A percentile compares a stretch with the other conserved stretches of the same genome.
Evolutionary conservation across 2,113 vertebrate species (phyloP).

Genomic region (Natator depressus): DNA sequence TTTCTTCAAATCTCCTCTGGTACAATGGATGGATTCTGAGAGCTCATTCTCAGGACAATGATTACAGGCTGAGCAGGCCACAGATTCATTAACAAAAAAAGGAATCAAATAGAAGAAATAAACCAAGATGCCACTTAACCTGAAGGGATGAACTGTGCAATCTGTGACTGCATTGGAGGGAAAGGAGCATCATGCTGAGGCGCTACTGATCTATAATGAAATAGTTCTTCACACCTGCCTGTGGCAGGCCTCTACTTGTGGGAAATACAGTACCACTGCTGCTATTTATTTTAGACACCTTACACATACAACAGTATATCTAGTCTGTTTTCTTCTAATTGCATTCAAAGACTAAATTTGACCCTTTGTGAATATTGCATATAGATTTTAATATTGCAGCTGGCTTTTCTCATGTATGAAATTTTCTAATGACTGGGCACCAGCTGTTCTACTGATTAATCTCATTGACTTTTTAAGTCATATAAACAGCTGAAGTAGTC

Average conservation of each 20-base stretch:
- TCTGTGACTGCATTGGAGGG: accelerated
- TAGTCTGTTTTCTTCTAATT: conserved; percentile 9
- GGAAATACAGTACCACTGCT: background rate
- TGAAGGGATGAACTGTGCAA: background rate
- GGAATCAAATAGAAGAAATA: background rate
- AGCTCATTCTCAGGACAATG: background rate
- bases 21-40: background rate
- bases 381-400: conserved; percentile 23
- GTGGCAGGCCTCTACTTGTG: background rate
- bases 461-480: background rate
- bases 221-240: background rate
- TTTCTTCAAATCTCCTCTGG: background rate
- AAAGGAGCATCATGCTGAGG: background rate
- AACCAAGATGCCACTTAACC: background rate
- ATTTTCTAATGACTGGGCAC: conserved; percentile 45
- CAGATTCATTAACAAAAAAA: background rate
- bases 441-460: conserved; percentile 50
- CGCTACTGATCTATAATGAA: background rate
- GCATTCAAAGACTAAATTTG: background rate
- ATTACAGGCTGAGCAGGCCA: background rate
- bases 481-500: conserved; percentile 37
- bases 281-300: background rate
- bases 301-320: background rate
- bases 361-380: background rate
- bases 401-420: conserved; percentile 29